phyloP scores from a whole-genome alignment of 2,113 vertebrate genomes.

The Ageneiosus marmoratus region DNA sequence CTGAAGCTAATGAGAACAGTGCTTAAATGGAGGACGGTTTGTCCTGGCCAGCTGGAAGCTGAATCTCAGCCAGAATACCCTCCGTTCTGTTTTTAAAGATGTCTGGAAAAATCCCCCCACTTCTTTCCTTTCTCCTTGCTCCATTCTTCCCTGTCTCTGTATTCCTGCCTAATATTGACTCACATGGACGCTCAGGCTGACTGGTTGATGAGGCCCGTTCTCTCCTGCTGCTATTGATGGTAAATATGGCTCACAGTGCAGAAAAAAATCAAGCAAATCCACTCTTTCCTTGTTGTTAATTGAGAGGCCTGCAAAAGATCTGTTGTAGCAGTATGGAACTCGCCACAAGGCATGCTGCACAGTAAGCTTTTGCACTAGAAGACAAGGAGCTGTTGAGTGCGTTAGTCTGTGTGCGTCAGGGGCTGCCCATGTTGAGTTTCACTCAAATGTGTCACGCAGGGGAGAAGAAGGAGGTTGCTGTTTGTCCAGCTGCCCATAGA shows the following conservation, averaged over 20 bases:
- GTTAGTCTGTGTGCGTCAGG: conserved; percentile 44
- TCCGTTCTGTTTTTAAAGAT: conserved; percentile 68
- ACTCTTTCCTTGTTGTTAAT: conserved; percentile 21
- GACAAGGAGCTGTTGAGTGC: conserved; percentile 45
- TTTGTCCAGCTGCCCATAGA: conserved; percentile 74
- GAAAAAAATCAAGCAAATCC: conserved; percentile 13
- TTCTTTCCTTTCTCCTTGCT: conserved; percentile 33
- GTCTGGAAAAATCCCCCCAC: conserved; percentile 69
- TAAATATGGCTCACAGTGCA: conserved; percentile 15
- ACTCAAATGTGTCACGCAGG: conserved; percentile 67
- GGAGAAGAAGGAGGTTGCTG: conserved; percentile 64
- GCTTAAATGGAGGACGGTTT: conserved; percentile 59
- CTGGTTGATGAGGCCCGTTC: conserved; percentile 1
- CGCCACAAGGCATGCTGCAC: conserved; percentile 26
- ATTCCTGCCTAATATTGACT: conserved; percentile 63
- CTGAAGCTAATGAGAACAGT: conserved; percentile 46
- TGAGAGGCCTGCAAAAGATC: not conserved
- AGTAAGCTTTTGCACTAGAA: conserved; percentile 30
- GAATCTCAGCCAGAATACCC: conserved; percentile 65
- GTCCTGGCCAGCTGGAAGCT: conserved; percentile 53
- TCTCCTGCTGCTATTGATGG: conserved; percentile 35
- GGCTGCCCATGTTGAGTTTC: conserved; percentile 55
- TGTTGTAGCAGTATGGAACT: not conserved
- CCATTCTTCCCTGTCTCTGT: conserved; percentile 59
- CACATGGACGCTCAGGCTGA: conserved; percentile 37